phyloP scores from a whole-genome alignment of 2,113 vertebrate genomes.

The Tachuris rubrigastra region DNA sequence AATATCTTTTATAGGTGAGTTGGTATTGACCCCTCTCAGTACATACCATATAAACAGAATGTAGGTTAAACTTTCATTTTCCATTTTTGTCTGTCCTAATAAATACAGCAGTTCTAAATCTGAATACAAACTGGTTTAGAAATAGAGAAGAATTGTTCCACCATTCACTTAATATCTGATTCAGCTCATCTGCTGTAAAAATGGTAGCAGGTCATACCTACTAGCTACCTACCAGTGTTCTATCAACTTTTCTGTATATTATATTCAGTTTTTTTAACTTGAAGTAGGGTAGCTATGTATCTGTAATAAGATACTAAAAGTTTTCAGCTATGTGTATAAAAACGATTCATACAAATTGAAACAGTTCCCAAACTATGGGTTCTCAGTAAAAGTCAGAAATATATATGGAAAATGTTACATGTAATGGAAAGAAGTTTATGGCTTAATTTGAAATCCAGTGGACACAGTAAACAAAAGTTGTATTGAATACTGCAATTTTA shows the following conservation, averaged over 20 bases:
- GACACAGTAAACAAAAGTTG: background rate
- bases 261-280: background rate
- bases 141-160: background rate
- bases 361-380: background rate
- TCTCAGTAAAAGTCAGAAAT: background rate
- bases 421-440: background rate
- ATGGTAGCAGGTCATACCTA: background rate
- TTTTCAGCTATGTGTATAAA: background rate
- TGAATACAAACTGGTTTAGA: background rate
- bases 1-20: background rate
- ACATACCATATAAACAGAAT: background rate
- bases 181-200: background rate
- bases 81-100: background rate
- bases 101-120: background rate
- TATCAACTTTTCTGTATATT: background rate
- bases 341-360: background rate
- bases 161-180: background rate
- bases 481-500: background rate
- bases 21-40: background rate
- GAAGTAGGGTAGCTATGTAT: background rate
- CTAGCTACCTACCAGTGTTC: background rate
- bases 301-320: background rate
- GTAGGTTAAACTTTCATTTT: background rate
- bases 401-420: background rate
- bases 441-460: background rate